These are phyloP conservation scores for Tachina fera DNA, from an alignment of 2,888 invertebrate species.

Conservation along the genomic window DNA sequence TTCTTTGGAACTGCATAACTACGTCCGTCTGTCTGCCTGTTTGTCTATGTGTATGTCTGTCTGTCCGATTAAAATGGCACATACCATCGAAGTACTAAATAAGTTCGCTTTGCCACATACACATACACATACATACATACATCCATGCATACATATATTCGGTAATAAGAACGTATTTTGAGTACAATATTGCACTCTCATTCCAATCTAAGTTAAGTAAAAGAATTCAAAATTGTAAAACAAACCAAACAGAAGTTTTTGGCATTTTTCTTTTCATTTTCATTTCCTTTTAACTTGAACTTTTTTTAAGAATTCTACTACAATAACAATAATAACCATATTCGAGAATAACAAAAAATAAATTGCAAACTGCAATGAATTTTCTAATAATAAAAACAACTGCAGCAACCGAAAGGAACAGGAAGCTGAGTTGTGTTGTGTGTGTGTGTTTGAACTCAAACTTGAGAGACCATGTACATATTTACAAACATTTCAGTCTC, in stretches of 20 bases:
- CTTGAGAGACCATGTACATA: not conserved
- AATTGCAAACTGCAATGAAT: slow-evolving; percentile 67
- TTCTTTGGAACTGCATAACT: slow-evolving; percentile 28
- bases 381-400: slow-evolving; percentile 60
- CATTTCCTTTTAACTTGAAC: slow-evolving; percentile 51
- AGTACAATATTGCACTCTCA: slow-evolving; percentile 46
- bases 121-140: slow-evolving; percentile 13
- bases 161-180: slow-evolving; percentile 11
- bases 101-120: slow-evolving; percentile 10
- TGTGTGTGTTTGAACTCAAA: slow-evolving; percentile 1
- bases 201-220: slow-evolving; percentile 59
- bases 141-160: not conserved
- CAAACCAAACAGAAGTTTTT: slow-evolving; percentile 69
- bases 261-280: slow-evolving; percentile 59
- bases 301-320: slow-evolving; percentile 50
- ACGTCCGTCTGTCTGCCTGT: not conserved
- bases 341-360: slow-evolving; percentile 39
- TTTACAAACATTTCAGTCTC: slow-evolving; percentile 19
- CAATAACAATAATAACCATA: slow-evolving; percentile 57
- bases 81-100: slow-evolving; percentile 43
- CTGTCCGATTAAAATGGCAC: slow-evolving; percentile 7
- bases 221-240: slow-evolving; percentile 67
- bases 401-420: slow-evolving; percentile 38
- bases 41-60: not conserved
- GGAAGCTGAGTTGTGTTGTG: slow-evolving; percentile 6